Conservation (phyloP, 1,140 invertebrate species). For the Cotesia chilonis region DNA sequence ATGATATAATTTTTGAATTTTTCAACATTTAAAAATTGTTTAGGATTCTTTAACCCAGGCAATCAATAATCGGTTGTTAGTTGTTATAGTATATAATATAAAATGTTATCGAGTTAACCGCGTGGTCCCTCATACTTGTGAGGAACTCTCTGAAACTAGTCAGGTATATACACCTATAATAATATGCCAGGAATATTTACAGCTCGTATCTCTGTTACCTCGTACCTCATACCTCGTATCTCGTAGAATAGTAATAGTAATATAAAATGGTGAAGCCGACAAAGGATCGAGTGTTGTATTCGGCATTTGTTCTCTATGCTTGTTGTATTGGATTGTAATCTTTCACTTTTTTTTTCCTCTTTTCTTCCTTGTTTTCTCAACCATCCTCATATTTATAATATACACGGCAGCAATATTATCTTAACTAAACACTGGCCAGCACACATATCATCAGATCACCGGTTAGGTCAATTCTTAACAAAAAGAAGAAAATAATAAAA, state of each 20-base stretch:
- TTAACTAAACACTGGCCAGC: neutral
- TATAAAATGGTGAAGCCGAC: constrained; percentile 49
- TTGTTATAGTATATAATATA: constrained; percentile 5
- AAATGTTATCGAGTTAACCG: no score
- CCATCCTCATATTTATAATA: constrained; percentile 21
- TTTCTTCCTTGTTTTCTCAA: constrained; percentile 38
- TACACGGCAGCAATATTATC: neutral
- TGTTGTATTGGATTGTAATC: constrained; percentile 63
- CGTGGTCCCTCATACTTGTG: no score
- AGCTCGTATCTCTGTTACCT: neutral
- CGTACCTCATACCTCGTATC: no score
- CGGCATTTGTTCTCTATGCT: constrained; percentile 64
- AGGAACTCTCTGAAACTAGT: no score
- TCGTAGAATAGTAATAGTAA: no score
- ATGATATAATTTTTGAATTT: no score
- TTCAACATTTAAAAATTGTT: no score
- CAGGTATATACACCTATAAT: constrained; percentile 37
- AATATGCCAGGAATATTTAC: constrained; percentile 27
- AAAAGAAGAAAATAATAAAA: no score
- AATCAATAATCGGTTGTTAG: constrained; percentile 2
- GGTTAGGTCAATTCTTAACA: no score
- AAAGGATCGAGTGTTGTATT: constrained; percentile 61
- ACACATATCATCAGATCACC: neutral
- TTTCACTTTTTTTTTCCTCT: constrained; percentile 26
- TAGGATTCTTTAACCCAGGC: neutral